Conservation (phyloP, 1,140 invertebrate species). For the Aricia agestis region DNA sequence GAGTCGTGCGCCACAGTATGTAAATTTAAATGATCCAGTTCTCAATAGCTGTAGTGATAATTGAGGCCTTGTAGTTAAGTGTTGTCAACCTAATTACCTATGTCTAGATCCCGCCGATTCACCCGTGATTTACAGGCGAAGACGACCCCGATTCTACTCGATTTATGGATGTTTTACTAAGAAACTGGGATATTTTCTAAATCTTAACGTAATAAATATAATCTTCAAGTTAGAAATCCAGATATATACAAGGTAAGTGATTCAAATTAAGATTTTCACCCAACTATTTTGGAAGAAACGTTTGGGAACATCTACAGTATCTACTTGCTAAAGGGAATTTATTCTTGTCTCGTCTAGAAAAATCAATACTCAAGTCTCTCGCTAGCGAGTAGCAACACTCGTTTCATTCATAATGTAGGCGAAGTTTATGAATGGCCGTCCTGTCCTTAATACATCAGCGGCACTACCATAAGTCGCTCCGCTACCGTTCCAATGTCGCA, state of each 20-base stretch:
- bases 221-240: not conserved
- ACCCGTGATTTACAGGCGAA: not conserved
- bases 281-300: no score
- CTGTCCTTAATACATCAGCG: conserved; percentile 60
- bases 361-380: conserved; percentile 17
- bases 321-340: not conserved
- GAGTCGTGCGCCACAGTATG: not conserved
- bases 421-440: conserved; percentile 65
- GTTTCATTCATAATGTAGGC: conserved; percentile 68
- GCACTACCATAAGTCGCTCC: conserved; percentile 60
- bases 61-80: not conserved
- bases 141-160: not conserved
- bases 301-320: no score
- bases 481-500: conserved; percentile 60
- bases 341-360: not conserved
- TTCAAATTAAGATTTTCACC: no score
- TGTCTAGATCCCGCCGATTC: not conserved
- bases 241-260: no score
- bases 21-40: not conserved
- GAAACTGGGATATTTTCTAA: no score
- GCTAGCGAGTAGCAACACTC: conserved; percentile 45
- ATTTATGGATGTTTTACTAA: not conserved
- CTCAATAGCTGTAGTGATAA: conserved; percentile 1
- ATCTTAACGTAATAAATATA: not conserved
- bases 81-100: not conserved